These are phyloP conservation scores for Trissoscelio sp. DNA, from an alignment of 2,888 invertebrate species.

Conservation along the genomic window DNA sequence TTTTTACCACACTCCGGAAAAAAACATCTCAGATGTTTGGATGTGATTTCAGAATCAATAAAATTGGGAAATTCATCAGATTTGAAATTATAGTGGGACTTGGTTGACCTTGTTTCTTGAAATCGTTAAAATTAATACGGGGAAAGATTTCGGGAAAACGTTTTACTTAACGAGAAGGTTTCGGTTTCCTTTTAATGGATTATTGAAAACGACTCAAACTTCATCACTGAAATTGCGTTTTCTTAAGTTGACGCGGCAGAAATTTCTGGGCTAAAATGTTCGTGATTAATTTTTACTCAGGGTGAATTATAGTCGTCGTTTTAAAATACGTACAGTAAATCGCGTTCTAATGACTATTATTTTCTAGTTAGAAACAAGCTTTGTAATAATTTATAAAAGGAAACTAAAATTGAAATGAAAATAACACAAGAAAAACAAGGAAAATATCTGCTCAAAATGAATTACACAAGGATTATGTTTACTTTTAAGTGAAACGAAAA, in stretches of 20 bases:
- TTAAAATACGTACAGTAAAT: not conserved
- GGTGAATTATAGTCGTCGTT: conserved; percentile 4
- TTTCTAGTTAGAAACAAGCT: not conserved
- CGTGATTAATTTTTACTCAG: conserved; percentile 17
- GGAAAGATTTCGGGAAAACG: not conserved
- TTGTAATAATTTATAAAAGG: not conserved
- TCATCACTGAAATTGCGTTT: not conserved
- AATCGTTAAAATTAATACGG: not conserved
- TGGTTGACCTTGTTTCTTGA: not conserved
- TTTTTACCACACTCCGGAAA: too few species aligned
- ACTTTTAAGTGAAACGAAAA: too few species aligned
- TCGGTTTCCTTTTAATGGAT: conserved; percentile 1
- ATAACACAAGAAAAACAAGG: too few species aligned
- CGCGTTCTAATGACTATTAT: not conserved
- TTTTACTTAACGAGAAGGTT: not conserved
- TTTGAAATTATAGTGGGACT: not conserved
- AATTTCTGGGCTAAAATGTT: conserved; percentile 16
- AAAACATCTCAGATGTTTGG: not conserved
- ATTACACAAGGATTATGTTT: too few species aligned
- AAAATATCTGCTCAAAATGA: too few species aligned
- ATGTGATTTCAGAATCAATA: not conserved
- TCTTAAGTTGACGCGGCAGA: conserved; percentile 3
- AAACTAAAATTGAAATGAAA: not conserved
- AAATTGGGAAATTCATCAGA: not conserved
- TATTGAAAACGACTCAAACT: not conserved